phyloP scores from a whole-genome alignment of 30 jellyfish, hydroid and myxozoan genomes.

The Phacellophora camtschatica region DNA sequence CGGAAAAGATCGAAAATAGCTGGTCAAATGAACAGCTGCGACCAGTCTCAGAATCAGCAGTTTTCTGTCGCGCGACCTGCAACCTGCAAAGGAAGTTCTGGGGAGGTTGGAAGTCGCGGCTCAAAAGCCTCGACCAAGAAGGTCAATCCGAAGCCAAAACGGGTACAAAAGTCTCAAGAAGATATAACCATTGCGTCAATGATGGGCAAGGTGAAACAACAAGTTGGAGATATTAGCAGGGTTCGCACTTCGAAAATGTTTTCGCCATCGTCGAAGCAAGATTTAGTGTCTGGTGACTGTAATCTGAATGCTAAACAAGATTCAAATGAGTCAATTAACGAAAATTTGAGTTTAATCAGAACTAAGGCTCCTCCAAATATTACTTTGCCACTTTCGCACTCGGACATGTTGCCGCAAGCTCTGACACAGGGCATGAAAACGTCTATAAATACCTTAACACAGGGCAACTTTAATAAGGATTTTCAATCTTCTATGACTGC shows the following conservation, averaged over 20 bases:
- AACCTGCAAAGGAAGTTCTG: neutral
- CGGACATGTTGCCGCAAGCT: constrained; percentile 59
- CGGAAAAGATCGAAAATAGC: neutral
- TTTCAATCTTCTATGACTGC: neutral
- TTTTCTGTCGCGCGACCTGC: neutral
- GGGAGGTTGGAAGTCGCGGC: neutral
- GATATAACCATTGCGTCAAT: constrained; percentile 41
- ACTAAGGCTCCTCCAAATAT: constrained; percentile 59
- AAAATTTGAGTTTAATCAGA: constrained; percentile 4
- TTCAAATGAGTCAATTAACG: neutral
- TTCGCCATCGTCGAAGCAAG: constrained; percentile 18
- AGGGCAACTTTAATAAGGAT: neutral
- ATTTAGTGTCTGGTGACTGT: neutral
- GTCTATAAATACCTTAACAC: neutral
- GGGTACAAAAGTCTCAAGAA: constrained; percentile 33
- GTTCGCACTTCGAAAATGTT: constrained; percentile 49
- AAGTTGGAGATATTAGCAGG: constrained; percentile 32
- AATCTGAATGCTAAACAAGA: neutral
- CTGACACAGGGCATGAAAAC: constrained; percentile 11
- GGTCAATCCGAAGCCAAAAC: constrained; percentile 10
- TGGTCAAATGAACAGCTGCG: neutral
- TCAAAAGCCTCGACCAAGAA: neutral
- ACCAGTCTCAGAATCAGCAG: neutral
- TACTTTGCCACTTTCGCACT: constrained; percentile 56
- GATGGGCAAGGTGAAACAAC: constrained; percentile 61